These are phyloP conservation scores for Macropus fuliginosus DNA, from an alignment of 2,797 vertebrate genomes.

Conservation along the genomic window DNA sequence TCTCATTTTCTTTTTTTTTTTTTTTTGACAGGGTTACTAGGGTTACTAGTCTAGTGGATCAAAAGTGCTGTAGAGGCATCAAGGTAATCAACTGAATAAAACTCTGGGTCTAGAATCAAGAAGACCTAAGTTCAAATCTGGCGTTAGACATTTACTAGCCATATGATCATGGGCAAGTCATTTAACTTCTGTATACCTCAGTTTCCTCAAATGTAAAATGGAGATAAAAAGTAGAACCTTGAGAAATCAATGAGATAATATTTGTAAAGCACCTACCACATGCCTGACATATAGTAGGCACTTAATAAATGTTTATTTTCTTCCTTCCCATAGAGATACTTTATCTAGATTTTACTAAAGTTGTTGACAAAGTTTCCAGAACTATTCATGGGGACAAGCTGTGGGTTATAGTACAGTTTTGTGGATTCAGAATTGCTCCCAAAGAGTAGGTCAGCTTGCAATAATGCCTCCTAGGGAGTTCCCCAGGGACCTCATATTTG, in stretches of 20 bases:
- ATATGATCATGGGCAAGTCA: neutral
- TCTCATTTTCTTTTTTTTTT: neutral
- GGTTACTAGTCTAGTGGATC: neutral
- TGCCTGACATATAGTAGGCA: neutral
- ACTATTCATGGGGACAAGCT: neutral
- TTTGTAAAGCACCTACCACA: neutral
- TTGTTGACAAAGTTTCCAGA: neutral
- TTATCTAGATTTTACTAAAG: neutral
- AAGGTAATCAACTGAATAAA: neutral
- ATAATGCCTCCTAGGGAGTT: neutral
- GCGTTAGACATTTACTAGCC: neutral
- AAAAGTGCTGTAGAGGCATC: neutral
- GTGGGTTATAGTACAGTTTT: neutral
- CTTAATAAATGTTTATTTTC: neutral
- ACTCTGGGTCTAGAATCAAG: neutral
- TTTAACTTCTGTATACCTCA: neutral
- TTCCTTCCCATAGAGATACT: neutral
- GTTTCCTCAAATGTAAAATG: neutral
- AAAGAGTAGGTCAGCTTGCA: neutral
- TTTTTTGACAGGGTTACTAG: neutral
- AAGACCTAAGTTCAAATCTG: neutral
- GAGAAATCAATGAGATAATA: neutral
- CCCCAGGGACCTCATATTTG: neutral
- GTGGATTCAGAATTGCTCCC: neutral
- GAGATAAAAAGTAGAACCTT: neutral